phyloP scores from a whole-genome alignment of 2,888 invertebrate genomes.

The Conus canariensis region DNA sequence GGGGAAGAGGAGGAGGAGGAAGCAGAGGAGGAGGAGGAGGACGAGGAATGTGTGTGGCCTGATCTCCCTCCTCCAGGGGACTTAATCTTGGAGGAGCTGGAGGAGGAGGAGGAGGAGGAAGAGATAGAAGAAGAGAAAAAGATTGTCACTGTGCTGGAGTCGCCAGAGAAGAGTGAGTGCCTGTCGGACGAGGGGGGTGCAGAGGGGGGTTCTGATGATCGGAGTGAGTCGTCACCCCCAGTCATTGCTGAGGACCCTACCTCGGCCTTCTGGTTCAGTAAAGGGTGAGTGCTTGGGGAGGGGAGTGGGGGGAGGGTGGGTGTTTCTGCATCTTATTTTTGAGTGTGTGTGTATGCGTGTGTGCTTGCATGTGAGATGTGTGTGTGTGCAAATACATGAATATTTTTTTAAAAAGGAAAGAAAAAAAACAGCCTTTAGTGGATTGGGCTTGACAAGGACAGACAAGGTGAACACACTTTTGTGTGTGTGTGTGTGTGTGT shows the following conservation, averaged over 20 bases:
- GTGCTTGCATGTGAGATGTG: neutral
- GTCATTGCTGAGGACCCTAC: neutral
- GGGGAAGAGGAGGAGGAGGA: neutral
- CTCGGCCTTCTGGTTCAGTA: neutral
- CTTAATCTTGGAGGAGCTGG: neutral
- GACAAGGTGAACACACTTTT: neutral
- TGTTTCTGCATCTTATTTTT: neutral
- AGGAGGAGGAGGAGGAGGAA: neutral
- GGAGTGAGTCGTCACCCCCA: neutral
- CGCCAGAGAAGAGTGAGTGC: neutral
- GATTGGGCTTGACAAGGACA: no score
- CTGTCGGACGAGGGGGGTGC: neutral
- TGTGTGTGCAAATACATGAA: neutral
- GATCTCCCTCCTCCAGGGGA: neutral
- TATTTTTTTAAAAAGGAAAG: no score
- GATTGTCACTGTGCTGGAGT: neutral
- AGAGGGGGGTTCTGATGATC: neutral
- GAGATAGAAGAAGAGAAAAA: neutral
- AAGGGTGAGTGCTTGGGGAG: neutral
- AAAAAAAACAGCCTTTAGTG: no score
- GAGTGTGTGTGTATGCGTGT: neutral
- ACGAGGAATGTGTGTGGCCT: slow-evolving; percentile 5
- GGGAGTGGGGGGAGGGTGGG: neutral
- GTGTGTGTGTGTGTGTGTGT: neutral
- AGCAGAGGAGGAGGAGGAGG: neutral